Conservation (phyloP, 2,888 invertebrate genomes). For the Clistopyga incitator region DNA sequence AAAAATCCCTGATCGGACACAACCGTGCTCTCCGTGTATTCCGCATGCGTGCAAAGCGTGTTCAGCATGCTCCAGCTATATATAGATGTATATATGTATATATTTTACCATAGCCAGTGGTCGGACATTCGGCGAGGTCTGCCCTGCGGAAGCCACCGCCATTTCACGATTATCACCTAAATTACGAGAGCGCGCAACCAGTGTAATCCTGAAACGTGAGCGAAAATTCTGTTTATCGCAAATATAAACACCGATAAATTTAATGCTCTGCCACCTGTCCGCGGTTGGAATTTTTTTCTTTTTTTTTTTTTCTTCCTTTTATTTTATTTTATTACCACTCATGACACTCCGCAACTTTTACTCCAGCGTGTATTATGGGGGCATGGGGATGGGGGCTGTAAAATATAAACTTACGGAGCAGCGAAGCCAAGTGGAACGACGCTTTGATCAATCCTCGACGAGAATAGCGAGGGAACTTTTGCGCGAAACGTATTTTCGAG, state of each 20-base stretch:
- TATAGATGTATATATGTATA: too few species aligned
- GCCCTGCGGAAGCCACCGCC: constrained; percentile 25
- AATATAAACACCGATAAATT: constrained; percentile 62
- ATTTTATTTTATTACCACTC: constrained; percentile 4
- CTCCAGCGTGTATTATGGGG: background rate
- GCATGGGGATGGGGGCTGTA: constrained; percentile 25
- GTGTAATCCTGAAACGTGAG: constrained; percentile 41
- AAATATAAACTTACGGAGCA: constrained; percentile 31
- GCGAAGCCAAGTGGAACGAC: constrained; percentile 47
- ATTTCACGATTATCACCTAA: constrained; percentile 60
- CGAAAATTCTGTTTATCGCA: constrained; percentile 59
- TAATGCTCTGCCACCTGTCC: constrained; percentile 47
- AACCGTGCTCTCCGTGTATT: constrained; percentile 15
- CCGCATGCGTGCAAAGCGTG: constrained; percentile 25
- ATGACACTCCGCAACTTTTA: constrained; percentile 27
- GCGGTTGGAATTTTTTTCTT: background rate
- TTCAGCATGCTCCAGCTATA: constrained; percentile 10
- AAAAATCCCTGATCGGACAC: constrained; percentile 50
- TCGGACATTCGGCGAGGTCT: constrained; percentile 33
- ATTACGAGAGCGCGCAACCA: constrained; percentile 44
- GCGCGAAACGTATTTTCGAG: constrained; percentile 5
- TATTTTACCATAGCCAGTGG: constrained; percentile 3
- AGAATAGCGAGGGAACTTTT: constrained; percentile 29
- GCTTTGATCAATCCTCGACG: constrained; percentile 47
- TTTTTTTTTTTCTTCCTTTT: constrained; percentile 27